Conservation (phyloP, 2,797 vertebrate species). For the Rhadinocentrus ornatus region DNA sequence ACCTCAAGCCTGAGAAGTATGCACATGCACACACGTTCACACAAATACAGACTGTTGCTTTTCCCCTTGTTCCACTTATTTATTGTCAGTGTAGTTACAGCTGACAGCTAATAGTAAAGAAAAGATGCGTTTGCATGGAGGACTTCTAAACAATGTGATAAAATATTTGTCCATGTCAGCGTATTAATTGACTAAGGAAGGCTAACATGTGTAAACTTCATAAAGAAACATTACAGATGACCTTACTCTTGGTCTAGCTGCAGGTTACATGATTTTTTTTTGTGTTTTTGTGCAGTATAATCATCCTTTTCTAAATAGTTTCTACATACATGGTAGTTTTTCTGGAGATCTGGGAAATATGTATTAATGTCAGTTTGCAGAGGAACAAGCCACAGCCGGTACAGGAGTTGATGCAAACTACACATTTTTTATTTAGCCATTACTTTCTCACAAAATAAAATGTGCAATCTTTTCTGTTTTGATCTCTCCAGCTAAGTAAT, state of each 20-base stretch:
- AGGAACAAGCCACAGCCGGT: neutral
- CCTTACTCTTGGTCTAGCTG: neutral
- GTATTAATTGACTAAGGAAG: neutral
- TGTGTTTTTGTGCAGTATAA: neutral
- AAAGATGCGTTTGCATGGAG: too few species aligned
- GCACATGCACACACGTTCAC: neutral
- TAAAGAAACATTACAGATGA: neutral
- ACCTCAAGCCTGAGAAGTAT: slow-evolving; percentile 96
- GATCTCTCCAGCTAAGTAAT: neutral
- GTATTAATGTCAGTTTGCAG: neutral
- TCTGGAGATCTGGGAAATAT: neutral
- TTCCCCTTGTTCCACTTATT: neutral
- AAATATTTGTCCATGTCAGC: neutral
- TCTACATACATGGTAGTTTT: neutral
- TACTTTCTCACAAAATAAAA: too few species aligned
- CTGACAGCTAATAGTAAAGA: too few species aligned
- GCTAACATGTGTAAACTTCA: neutral
- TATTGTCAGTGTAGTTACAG: neutral
- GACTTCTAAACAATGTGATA: neutral
- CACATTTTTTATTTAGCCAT: too few species aligned
- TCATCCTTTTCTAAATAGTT: neutral
- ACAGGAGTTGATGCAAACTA: too few species aligned
- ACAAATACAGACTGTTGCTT: slow-evolving; percentile 3
- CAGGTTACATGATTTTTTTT: neutral
- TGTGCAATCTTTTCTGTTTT: too few species aligned